These are phyloP conservation scores for Brachionus calyciflorus DNA, from an alignment of 1,140 invertebrate species.

Conservation along the genomic window DNA sequence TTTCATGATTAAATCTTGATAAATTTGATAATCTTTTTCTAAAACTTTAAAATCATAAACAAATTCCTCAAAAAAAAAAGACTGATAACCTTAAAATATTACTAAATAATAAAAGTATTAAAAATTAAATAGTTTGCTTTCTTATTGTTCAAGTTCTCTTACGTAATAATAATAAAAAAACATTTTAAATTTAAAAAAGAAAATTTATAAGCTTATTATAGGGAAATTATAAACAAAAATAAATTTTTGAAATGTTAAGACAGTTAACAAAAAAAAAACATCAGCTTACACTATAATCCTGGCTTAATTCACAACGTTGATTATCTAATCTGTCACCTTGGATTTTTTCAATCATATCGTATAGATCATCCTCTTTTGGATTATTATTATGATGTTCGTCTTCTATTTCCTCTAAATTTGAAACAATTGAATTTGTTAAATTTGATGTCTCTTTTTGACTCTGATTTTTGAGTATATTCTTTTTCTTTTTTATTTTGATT, in stretches of 20 bases:
- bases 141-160: too few species aligned
- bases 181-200: too few species aligned
- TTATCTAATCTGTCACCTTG: constrained; percentile 47
- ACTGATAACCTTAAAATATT: too few species aligned
- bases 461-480: background rate
- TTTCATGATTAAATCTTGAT: too few species aligned
- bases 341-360: constrained; percentile 47
- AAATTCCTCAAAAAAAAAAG: too few species aligned
- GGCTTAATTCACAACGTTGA: constrained; percentile 42
- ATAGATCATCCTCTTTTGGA: constrained; percentile 33
- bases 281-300: constrained; percentile 45
- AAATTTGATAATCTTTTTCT: too few species aligned
- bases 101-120: too few species aligned
- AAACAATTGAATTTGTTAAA: too few species aligned
- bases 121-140: too few species aligned
- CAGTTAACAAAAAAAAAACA: background rate
- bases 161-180: too few species aligned
- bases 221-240: background rate
- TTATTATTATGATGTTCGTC: background rate
- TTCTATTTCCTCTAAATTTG: background rate
- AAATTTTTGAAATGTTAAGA: constrained; percentile 29
- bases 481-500: constrained; percentile 42
- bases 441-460: background rate
- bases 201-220: constrained; percentile 9
- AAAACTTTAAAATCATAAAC: too few species aligned